Conservation (phyloP, 2,888 invertebrate species). For the Dasysyrphus tricinctus region DNA sequence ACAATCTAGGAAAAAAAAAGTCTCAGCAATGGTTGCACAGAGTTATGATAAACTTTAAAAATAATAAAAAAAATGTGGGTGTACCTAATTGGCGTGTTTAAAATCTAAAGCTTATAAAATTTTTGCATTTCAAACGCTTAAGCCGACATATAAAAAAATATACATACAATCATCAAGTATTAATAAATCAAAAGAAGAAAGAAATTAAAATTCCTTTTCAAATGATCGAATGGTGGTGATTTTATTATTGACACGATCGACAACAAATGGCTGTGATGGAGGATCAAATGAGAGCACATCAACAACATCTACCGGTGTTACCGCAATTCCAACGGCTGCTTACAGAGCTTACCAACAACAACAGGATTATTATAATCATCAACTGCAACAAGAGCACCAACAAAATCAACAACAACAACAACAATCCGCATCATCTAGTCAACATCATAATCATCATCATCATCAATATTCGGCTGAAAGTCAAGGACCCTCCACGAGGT, state of each 20-base stretch:
- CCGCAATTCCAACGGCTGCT: conserved; percentile 80
- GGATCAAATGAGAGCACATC: conserved; percentile 79
- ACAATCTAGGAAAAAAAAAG: conserved; percentile 7
- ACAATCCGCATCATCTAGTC: conserved; percentile 67
- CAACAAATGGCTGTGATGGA: conserved; percentile 81
- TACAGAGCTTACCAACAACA: conserved; percentile 69
- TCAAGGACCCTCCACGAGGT: conserved; percentile 27
- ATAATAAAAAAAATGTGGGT: conserved; percentile 20
- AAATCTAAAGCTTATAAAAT: conserved; percentile 16
- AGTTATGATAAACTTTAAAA: conserved; percentile 52
- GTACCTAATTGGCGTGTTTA: conserved; percentile 20
- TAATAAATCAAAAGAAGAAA: conserved; percentile 59
- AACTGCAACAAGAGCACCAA: conserved; percentile 47
- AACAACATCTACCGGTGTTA: conserved; percentile 82
- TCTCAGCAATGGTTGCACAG: conserved; percentile 20
- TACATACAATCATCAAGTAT: conserved; percentile 3
- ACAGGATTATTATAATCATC: conserved; percentile 57
- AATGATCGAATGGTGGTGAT: conserved; percentile 84
- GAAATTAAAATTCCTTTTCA: conserved; percentile 78
- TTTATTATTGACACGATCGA: conserved; percentile 83
- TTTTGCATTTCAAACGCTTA: conserved; percentile 58
- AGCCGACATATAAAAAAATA: not conserved
- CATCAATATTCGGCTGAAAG: conserved; percentile 50
- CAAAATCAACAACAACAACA: conserved; percentile 64
- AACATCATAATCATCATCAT: conserved; percentile 44